Evolutionary conservation across 92 coral and sea anemone species (phyloP), one percentile per base, ranked within the genome.

Genomic region (Palythoa grandiflora): DNA sequence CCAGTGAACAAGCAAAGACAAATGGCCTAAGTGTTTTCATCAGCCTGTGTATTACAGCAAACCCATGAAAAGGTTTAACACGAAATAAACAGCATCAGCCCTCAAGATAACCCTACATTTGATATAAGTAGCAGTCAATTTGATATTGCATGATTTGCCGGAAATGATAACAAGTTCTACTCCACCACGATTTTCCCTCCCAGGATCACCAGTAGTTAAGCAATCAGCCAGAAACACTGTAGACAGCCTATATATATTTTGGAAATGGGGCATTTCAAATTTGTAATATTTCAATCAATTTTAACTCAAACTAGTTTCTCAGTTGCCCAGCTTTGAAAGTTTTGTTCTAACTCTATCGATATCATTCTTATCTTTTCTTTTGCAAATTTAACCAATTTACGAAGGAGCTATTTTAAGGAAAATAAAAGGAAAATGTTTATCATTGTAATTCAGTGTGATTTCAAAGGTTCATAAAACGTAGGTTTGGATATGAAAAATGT

Each of bases 1-100:
- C 59, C 94, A 9, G 91, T 86, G 65, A 12, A 57, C 65, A 57
- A 57, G 65, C 65, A 57, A 12, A 57, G 65, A 12, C 15, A 84
- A 84, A 57, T 57, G 15, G 65, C 65, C 65, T 15, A 57, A 53
- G 59, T 15, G 9, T 15, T 53, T 53, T 53, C 9, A 53, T 53
- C 59, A 53, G 59, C 59, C 59, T 53, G 59, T 53, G 59, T 11
- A 53, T 53, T 53, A 53, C 59, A 53, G 59, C 59, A 53, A 53
- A 53, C 9, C 59, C 12, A 53, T 53, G 14, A 53, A 0, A 15
- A 53, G 59, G 59, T 9, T 0, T 53, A 11, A 53, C 59, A 53
- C 59, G 59, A 53, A 1, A 53, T 53, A 53, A 1, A 11, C 59
- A 1, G 3, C 14, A 53, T 53, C 8, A 53, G 59, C 14, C 59